These are phyloP conservation scores for Pantala flavescens DNA, from an alignment of 1,140 invertebrate species.

Conservation along the genomic window DNA sequence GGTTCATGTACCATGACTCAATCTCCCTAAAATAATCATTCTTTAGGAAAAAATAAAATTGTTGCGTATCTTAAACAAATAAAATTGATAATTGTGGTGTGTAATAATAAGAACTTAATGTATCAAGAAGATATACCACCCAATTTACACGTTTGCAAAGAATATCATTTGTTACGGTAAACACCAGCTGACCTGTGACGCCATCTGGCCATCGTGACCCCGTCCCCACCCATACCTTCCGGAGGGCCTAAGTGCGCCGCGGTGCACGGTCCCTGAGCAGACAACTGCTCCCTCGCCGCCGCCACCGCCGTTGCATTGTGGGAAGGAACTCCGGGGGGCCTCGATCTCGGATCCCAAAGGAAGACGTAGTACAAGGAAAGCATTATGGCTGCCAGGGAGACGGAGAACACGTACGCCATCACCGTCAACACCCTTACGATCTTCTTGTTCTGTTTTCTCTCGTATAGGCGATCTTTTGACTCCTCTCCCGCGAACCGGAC, in stretches of 20 bases:
- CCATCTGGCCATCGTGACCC: too few relatives aligned
- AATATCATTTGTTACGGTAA: too few relatives aligned
- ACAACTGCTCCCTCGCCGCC: not conserved
- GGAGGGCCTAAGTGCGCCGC: not conserved
- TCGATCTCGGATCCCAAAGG: conserved; percentile 73
- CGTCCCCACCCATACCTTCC: too few relatives aligned
- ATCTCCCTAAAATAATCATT: too few relatives aligned
- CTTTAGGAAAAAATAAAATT: too few relatives aligned
- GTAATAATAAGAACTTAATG: too few relatives aligned
- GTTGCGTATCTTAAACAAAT: too few relatives aligned
- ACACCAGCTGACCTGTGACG: too few relatives aligned
- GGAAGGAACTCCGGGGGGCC: not conserved
- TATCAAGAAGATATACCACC: too few relatives aligned
- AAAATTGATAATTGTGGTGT: too few relatives aligned
- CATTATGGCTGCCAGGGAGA: conserved; percentile 88
- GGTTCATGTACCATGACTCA: too few relatives aligned
- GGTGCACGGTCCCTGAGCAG: not conserved
- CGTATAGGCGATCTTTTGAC: conserved; percentile 68
- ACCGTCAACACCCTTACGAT: conserved; percentile 86
- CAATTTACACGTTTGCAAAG: too few relatives aligned
- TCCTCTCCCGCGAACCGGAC: conserved; percentile 62
- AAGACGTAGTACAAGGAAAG: conserved; percentile 92
- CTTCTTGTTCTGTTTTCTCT: conserved; percentile 75
- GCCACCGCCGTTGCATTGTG: not conserved
- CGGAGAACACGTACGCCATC: conserved; percentile 87